Conservation (phyloP, 1,140 invertebrate species). For the Arion vulgaris region DNA sequence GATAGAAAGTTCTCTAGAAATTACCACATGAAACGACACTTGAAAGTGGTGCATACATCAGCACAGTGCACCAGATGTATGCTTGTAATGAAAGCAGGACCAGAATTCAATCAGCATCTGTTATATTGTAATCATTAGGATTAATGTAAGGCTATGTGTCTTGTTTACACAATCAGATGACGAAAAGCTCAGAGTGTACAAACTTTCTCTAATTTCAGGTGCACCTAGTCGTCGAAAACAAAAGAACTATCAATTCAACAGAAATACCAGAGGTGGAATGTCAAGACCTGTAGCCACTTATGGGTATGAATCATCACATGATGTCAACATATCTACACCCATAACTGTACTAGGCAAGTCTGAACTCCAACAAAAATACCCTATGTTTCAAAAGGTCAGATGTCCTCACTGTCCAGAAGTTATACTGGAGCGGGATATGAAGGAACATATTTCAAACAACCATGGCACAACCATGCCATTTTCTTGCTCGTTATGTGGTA, state of each 20-base stretch:
- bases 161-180: not conserved
- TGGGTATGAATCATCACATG: not conserved
- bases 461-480: slow-evolving; percentile 27
- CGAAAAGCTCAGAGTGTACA: not conserved
- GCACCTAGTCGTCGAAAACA: not conserved
- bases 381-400: not conserved
- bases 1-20: slow-evolving; percentile 5
- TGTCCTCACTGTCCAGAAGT: slow-evolving; percentile 4
- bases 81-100: not conserved
- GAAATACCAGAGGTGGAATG: not conserved
- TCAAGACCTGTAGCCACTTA: not conserved
- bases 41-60: slow-evolving; percentile 18
- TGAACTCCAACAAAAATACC: not conserved
- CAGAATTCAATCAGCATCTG: slow-evolving; percentile 23
- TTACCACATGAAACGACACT: slow-evolving; percentile 27
- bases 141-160: not conserved
- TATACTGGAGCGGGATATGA: not conserved
- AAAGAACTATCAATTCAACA: not conserved
- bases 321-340: not conserved
- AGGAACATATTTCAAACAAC: slow-evolving; percentile 19
- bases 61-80: slow-evolving; percentile 9
- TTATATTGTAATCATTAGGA: not conserved
- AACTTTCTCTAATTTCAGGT: slow-evolving; percentile 12
- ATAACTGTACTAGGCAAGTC: not conserved
- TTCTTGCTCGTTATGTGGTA: slow-evolving; percentile 18